Percentiles rank a stretch among this genome's conserved stretches.
These are phyloP conservation scores for Pararge aegeria DNA, from an alignment of 1,140 invertebrate species.

Conservation along the genomic window DNA sequence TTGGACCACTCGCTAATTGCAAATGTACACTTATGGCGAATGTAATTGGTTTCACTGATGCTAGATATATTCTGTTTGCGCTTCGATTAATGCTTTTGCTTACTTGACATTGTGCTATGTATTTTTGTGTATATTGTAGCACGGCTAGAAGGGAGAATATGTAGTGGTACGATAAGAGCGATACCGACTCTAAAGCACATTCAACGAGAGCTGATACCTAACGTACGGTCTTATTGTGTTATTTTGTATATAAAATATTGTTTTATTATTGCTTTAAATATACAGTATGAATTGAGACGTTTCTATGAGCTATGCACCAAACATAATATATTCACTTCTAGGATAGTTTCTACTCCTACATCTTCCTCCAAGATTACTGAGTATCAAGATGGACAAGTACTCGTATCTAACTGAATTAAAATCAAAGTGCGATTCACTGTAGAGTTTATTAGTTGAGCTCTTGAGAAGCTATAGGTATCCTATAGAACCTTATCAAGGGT, in stretches of 20 bases:
- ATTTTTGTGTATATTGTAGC: background rate
- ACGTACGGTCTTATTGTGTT: too few species aligned
- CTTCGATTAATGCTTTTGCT: constrained; percentile 43
- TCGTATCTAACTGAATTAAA: constrained; percentile 25
- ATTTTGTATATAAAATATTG: too few species aligned
- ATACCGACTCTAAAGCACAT: too few species aligned
- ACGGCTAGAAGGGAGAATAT: too few species aligned
- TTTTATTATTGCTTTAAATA: too few species aligned
- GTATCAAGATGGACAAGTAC: constrained; percentile 23
- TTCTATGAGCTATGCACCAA: too few species aligned
- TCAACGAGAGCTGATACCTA: too few species aligned
- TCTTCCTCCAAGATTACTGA: too few species aligned
- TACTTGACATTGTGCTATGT: background rate
- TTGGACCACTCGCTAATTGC: constrained; percentile 75
- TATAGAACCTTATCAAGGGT: constrained; percentile 66
- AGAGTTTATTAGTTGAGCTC: constrained; percentile 49
- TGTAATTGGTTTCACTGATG: constrained; percentile 75
- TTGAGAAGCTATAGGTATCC: constrained; percentile 44
- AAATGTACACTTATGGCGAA: constrained; percentile 75
- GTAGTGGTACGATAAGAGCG: too few species aligned
- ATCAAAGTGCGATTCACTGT: constrained; percentile 61
- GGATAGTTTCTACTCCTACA: too few species aligned
- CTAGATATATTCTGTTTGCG: constrained; percentile 51
- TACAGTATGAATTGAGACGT: too few species aligned
- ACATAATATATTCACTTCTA: background rate